These are phyloP conservation scores for Orthosia gracilis DNA, from an alignment of 2,888 invertebrate genomes.

Conservation along the genomic window DNA sequence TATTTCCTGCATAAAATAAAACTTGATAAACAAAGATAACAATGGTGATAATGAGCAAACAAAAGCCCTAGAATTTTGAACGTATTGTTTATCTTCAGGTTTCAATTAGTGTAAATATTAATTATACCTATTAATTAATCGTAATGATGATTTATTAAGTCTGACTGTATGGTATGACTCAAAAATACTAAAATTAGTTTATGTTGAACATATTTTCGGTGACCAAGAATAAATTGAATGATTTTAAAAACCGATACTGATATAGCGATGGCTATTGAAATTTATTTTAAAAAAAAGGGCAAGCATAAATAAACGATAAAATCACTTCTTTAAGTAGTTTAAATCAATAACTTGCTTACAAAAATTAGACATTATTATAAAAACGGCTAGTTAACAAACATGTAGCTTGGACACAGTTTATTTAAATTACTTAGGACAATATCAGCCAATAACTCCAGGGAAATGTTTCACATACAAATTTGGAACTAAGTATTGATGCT, in stretches of 20 bases:
- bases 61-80: constrained; percentile 6
- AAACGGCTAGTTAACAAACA: no score
- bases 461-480: background rate
- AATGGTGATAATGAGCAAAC: constrained; percentile 5
- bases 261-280: background rate
- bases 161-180: background rate
- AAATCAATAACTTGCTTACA: no score
- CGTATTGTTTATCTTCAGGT: constrained; percentile 22
- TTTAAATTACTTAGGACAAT: no score
- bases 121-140: constrained; percentile 13
- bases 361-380: no score
- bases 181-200: background rate
- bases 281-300: no score
- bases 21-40: constrained; percentile 32
- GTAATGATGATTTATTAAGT: constrained; percentile 5
- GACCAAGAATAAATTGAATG: background rate
- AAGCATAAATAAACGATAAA: no score
- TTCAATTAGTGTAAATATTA: constrained; percentile 16
- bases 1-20: constrained; percentile 42
- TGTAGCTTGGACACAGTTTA: no score
- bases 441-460: no score
- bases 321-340: no score
- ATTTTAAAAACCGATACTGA: background rate
- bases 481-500: background rate
- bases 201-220: background rate